phyloP scores from a whole-genome alignment of 2,888 invertebrate genomes.

The Macaria liturata region DNA sequence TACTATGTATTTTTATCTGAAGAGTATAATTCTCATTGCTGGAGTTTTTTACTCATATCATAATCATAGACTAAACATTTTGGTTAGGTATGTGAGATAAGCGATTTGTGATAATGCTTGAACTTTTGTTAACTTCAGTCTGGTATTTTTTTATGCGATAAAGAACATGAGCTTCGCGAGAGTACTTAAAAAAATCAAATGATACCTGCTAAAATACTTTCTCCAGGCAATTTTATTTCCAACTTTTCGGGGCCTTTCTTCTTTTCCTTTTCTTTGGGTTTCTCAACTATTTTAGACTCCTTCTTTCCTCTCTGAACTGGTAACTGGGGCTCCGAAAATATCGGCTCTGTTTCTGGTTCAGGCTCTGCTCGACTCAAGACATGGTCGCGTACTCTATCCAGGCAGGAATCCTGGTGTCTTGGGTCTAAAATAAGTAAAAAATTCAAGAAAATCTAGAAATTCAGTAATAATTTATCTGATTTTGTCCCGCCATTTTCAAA shows the following conservation, averaged over 20 bases:
- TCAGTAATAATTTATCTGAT: too few species aligned
- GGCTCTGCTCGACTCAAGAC: slow-evolving; percentile 41
- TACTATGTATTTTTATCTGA: too few species aligned
- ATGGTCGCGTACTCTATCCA: slow-evolving; percentile 52
- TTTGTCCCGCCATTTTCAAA: too few species aligned
- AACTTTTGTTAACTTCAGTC: too few species aligned
- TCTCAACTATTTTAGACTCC: not conserved
- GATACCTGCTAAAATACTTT: slow-evolving; percentile 60
- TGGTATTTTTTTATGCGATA: too few species aligned
- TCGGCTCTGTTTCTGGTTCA: slow-evolving; percentile 32
- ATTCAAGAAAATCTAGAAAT: too few species aligned
- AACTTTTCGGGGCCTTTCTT: slow-evolving; percentile 47
- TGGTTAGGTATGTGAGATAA: too few species aligned
- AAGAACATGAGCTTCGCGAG: too few species aligned
- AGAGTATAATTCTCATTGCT: too few species aligned
- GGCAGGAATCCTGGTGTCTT: slow-evolving; percentile 64
- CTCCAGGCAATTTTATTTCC: slow-evolving; percentile 56
- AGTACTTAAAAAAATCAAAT: not conserved
- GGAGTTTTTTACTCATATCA: too few species aligned
- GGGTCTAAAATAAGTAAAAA: slow-evolving; percentile 47
- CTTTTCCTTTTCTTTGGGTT: slow-evolving; percentile 45
- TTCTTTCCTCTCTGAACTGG: not conserved
- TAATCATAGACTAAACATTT: too few species aligned
- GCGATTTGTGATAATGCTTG: too few species aligned
- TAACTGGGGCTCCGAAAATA: not conserved